phyloP scores from a whole-genome alignment of 2,888 invertebrate genomes.

The Tipula lateralis region DNA sequence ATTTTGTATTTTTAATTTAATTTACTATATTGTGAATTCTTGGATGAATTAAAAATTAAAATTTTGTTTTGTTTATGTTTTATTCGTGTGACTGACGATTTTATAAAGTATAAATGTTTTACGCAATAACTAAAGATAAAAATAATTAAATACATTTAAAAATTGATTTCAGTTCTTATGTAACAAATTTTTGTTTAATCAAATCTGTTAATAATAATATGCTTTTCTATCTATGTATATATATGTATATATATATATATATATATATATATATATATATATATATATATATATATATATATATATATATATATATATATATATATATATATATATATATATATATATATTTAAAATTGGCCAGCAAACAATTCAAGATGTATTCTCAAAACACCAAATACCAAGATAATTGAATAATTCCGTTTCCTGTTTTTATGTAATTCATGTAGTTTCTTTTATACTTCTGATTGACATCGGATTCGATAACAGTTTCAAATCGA shows the following conservation, averaged over 20 bases:
- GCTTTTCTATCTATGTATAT: neutral
- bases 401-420: neutral
- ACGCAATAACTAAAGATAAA: neutral
- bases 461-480: too few species aligned
- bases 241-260: neutral
- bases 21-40: neutral
- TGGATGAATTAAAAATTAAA: neutral
- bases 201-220: too few species aligned
- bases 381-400: neutral
- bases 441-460: too few species aligned
- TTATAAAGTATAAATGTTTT: neutral
- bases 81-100: neutral
- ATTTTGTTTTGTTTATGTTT: neutral
- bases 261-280: too few species aligned
- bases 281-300: too few species aligned
- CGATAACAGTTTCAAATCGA: too few species aligned
- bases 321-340: neutral
- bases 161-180: neutral
- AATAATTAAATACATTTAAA: neutral
- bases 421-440: too few species aligned
- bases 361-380: neutral
- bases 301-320: neutral
- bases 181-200: neutral
- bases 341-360: neutral
- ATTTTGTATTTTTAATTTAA: neutral